phyloP scores from a whole-genome alignment of 1,140 invertebrate genomes.

The Hylaeus anthracinus region DNA sequence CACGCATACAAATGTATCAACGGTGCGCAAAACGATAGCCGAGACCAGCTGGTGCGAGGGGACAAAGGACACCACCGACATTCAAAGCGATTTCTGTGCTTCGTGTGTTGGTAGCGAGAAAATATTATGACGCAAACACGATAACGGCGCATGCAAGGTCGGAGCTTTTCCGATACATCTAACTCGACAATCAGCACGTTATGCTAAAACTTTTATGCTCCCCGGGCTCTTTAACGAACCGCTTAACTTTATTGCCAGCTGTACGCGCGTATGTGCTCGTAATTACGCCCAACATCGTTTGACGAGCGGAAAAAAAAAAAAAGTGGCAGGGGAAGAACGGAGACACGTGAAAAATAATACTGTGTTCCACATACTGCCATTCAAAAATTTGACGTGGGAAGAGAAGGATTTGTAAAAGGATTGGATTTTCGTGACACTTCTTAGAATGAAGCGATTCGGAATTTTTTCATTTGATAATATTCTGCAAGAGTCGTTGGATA shows the following conservation, averaged over 20 bases:
- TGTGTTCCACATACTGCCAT: neutral
- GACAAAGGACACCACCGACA: conserved; percentile 54
- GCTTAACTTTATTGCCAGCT: neutral
- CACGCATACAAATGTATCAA: neutral
- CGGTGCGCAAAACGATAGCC: conserved; percentile 29
- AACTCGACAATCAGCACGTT: conserved; percentile 32
- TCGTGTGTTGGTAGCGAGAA: conserved; percentile 49
- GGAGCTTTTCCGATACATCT: conserved; percentile 59
- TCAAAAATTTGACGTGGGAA: too few relatives aligned
- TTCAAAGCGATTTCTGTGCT: conserved; percentile 52
- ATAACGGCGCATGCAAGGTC: conserved; percentile 60
- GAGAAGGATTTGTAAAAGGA: too few relatives aligned
- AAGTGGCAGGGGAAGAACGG: neutral
- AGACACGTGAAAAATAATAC: neutral
- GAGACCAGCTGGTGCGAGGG: conserved; percentile 41
- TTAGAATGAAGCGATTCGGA: too few relatives aligned
- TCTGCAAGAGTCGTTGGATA: too few relatives aligned
- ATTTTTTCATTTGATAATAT: too few relatives aligned
- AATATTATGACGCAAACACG: conserved; percentile 62
- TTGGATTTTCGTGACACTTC: too few relatives aligned
- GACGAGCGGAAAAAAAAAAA: neutral
- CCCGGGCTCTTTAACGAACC: conserved; percentile 3
- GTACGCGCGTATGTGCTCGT: neutral
- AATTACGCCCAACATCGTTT: neutral
- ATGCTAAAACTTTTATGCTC: conserved; percentile 29